Conservation (phyloP, 2,888 invertebrate genomes). For the Polymixis lichenea region DNA sequence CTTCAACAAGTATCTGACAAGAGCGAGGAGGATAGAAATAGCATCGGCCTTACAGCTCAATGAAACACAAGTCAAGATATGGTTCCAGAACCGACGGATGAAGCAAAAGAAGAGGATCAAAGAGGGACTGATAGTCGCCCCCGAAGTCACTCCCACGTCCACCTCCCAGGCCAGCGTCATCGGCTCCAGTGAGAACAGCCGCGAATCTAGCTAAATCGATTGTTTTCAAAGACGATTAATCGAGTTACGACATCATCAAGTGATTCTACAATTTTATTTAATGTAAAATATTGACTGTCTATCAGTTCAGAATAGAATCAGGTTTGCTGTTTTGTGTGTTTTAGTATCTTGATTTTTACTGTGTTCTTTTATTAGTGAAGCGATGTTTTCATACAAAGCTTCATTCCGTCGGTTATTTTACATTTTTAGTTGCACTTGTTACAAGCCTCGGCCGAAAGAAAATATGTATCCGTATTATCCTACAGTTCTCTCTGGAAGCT, state of each 20-base stretch:
- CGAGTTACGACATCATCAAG: conserved; percentile 41
- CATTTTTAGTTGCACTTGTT: conserved; percentile 2
- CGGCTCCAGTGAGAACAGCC: conserved; percentile 93
- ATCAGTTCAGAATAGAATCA: conserved; percentile 23
- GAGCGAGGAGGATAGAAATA: conserved; percentile 99
- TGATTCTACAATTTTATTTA: conserved; percentile 43
- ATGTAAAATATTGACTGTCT: conserved; percentile 45
- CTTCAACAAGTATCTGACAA: conserved; percentile 99
- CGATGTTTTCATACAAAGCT: conserved; percentile 26
- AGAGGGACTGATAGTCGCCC: conserved; percentile 94
- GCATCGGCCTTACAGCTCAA: conserved; percentile 98
- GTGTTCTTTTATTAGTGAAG: conserved; percentile 34
- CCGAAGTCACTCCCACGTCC: conserved; percentile 88
- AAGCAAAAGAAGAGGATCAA: conserved; percentile 99
- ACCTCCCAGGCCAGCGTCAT: conserved; percentile 81
- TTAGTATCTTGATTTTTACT: conserved; percentile 37
- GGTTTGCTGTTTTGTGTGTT: conserved; percentile 41
- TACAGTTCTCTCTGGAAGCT: conserved; percentile 36
- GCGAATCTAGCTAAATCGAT: conserved; percentile 91
- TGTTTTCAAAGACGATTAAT: conserved; percentile 59
- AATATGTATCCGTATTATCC: neutral
- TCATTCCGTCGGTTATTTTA: conserved; percentile 10
- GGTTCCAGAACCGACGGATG: conserved; percentile 99
- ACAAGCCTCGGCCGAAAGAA: neutral
- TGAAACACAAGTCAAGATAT: conserved; percentile 99